Percentiles rank a stretch among this genome's conserved stretches.
Conservation (phyloP, 2,888 invertebrate species). For the Minunthozetes semirufus region DNA sequence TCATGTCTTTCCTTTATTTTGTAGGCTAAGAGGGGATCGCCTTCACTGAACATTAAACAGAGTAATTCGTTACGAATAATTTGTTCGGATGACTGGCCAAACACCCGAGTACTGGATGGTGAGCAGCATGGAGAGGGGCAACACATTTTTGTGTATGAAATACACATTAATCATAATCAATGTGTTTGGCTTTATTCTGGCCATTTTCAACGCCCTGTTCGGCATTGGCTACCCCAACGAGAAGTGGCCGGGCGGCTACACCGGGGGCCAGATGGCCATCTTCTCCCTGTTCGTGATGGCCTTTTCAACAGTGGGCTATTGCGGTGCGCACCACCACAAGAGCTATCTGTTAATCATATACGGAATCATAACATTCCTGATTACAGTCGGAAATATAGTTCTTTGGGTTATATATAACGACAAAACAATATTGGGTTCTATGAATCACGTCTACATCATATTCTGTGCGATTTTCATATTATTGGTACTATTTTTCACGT, state of each 20-base stretch:
- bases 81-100: too few species aligned
- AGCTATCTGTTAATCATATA: constrained; percentile 37
- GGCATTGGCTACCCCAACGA: constrained; percentile 39
- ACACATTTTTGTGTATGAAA: constrained; percentile 36
- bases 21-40: too few species aligned
- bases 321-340: constrained; percentile 39
- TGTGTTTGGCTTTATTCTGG: constrained; percentile 39
- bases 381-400: constrained; percentile 35
- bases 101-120: neutral
- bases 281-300: constrained; percentile 39
- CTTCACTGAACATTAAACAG: too few species aligned
- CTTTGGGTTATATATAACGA: constrained; percentile 36
- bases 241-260: constrained; percentile 37
- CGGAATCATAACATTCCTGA: constrained; percentile 36
- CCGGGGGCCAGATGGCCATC: constrained; percentile 38
- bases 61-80: too few species aligned
- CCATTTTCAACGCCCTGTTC: constrained; percentile 38
- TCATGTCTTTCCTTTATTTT: too few species aligned
- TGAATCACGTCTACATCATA: constrained; percentile 33
- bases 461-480: constrained; percentile 32
- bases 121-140: constrained; percentile 32
- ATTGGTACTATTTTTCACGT: constrained; percentile 32
- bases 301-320: constrained; percentile 38
- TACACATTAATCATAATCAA: constrained; percentile 37
- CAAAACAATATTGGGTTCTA: constrained; percentile 33